These are phyloP conservation scores for Atherinosoma microstoma DNA, from an alignment of 2,797 vertebrate genomes.

Conservation along the genomic window DNA sequence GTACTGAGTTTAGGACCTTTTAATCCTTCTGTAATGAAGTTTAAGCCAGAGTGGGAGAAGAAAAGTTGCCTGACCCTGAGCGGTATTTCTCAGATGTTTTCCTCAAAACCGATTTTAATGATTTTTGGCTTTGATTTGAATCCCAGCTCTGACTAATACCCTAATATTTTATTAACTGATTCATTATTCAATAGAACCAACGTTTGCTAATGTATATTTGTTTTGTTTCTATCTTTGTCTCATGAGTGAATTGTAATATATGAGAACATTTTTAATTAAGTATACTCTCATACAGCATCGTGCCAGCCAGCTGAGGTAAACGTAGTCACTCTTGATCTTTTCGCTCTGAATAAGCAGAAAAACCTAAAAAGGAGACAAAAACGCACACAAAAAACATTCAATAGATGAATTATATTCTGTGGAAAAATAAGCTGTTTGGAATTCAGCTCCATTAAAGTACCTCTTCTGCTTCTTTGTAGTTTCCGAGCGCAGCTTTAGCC, in stretches of 20 bases:
- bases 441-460: conserved; percentile 68
- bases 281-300: conserved; percentile 88
- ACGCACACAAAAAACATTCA: not conserved
- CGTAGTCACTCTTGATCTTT: conserved; percentile 96
- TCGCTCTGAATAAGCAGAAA: conserved; percentile 96
- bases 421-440: not conserved
- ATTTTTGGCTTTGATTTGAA: conserved; percentile 1
- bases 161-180: not conserved
- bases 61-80: not conserved
- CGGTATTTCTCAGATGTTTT: not conserved
- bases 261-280: conserved; percentile 9
- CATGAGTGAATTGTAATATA: not conserved
- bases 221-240: not conserved
- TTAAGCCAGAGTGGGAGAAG: not conserved
- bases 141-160: not conserved
- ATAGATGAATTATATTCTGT: not conserved
- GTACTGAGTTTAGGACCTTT: not conserved
- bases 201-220: not conserved
- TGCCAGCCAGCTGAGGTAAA: conserved; percentile 96
- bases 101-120: not conserved
- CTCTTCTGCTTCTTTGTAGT: conserved; percentile 95
- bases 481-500: conserved; percentile 94
- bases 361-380: conserved; percentile 78
- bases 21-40: conserved; percentile 10
- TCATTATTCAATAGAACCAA: not conserved